These are phyloP conservation scores for Apogon hyalosoma DNA, from an alignment of 2,797 vertebrate genomes.

Conservation along the genomic window DNA sequence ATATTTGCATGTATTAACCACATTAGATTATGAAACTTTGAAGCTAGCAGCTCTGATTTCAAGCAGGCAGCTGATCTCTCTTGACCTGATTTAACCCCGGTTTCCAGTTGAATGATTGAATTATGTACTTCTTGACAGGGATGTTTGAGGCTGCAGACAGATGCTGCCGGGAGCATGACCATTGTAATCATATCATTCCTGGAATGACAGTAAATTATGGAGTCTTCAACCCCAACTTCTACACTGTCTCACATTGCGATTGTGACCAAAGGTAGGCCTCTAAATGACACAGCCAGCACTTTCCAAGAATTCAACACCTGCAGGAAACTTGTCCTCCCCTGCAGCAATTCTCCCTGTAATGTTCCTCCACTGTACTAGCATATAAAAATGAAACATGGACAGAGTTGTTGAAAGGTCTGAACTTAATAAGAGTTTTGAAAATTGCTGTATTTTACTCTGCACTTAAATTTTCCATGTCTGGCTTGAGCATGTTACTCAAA, in stretches of 20 bases:
- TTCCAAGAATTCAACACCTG: conserved; percentile 11
- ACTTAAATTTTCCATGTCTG: conserved; percentile 30
- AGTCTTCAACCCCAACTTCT: conserved; percentile 88
- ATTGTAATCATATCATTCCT: conserved; percentile 83
- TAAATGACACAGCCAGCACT: background rate
- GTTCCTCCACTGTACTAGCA: background rate
- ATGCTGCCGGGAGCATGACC: conserved; percentile 94
- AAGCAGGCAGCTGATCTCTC: background rate
- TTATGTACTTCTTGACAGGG: conserved; percentile 65
- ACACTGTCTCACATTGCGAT: conserved; percentile 90
- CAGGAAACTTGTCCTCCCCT: conserved; percentile 17
- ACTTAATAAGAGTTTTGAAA: background rate
- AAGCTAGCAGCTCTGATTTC: conserved; percentile 5
- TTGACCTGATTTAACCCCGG: no score
- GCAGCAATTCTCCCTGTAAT: background rate
- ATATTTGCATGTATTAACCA: no score
- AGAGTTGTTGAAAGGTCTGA: conserved; percentile 6
- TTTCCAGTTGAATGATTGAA: background rate
- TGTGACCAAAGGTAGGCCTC: conserved; percentile 86
- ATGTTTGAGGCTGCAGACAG: conserved; percentile 85
- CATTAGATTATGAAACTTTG: background rate
- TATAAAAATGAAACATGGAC: conserved; percentile 2
- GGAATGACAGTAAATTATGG: conserved; percentile 87
- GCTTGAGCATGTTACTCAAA: conserved; percentile 32
- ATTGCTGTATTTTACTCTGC: background rate